phyloP scores from a whole-genome alignment of 2,113 vertebrate species.

The Thamnophis sirtalis region DNA sequence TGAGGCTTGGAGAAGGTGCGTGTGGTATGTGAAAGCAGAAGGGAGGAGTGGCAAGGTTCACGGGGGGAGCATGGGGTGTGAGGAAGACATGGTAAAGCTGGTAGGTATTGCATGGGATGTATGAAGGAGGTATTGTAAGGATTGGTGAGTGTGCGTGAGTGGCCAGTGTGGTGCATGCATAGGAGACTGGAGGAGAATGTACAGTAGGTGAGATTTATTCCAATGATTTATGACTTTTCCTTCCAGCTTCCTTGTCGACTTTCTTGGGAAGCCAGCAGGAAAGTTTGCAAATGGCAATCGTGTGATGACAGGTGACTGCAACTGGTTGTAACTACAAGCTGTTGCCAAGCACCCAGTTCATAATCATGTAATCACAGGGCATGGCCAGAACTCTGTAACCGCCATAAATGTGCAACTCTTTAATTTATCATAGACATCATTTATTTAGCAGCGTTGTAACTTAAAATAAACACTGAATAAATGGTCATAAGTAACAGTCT shows the following conservation, averaged over 20 bases:
- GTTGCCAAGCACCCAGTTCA: background rate
- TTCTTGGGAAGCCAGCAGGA: background rate
- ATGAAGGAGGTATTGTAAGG: background rate
- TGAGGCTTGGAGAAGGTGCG: too few species aligned
- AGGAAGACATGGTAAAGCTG: background rate
- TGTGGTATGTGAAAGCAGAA: background rate
- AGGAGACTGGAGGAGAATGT: background rate
- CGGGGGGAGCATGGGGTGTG: background rate
- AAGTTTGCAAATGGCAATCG: background rate
- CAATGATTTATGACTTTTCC: background rate
- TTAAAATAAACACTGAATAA: background rate
- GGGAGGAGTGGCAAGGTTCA: background rate
- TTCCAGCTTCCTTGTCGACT: background rate
- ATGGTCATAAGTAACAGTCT: background rate
- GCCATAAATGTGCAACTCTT: background rate
- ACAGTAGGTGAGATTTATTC: background rate
- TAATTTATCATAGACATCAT: background rate
- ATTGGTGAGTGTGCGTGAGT: background rate
- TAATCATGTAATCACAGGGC: background rate
- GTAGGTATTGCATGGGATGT: background rate
- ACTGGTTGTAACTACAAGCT: background rate
- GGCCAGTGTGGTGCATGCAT: background rate
- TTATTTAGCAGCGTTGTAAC: background rate
- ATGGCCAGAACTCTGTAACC: background rate
- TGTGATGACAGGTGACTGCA: background rate